Evolutionary conservation across 2,113 vertebrate genomes (phyloP).

Genomic region (Talpa occidentalis): DNA sequence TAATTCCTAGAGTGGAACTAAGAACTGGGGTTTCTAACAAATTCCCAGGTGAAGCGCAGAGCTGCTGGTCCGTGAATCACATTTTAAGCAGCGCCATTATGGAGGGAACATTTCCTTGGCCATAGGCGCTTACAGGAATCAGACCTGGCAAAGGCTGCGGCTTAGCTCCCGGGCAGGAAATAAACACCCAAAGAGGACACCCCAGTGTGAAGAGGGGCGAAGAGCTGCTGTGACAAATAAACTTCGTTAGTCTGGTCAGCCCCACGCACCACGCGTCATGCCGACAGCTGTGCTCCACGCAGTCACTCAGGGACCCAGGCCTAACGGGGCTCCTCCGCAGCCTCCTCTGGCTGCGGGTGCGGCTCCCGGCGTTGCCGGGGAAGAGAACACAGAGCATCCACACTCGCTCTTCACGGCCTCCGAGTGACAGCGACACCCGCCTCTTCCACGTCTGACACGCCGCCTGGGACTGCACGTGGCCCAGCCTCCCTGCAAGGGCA

Average conservation of each 20-base stretch:
- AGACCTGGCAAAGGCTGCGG: not conserved
- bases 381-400: rapidly evolving
- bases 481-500: not conserved
- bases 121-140: not conserved
- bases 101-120: not conserved
- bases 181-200: not conserved
- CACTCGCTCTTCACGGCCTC: not conserved
- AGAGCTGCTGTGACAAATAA: not conserved
- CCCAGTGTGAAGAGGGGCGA: not conserved
- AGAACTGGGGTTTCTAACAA: not conserved
- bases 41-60: not conserved
- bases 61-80: rapidly evolving
- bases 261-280: not conserved
- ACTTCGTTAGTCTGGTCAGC: no score
- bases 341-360: not conserved
- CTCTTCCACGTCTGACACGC: rapidly evolving
- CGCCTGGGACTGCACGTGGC: rapidly evolving
- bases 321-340: not conserved
- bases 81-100: not conserved
- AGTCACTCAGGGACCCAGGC: not conserved
- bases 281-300: not conserved
- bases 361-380: not conserved
- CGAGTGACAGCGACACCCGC: not conserved
- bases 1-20: not conserved
- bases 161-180: not conserved